phyloP scores from a whole-genome alignment of 1,140 invertebrate genomes.

The Calliopsis andreniformis region DNA sequence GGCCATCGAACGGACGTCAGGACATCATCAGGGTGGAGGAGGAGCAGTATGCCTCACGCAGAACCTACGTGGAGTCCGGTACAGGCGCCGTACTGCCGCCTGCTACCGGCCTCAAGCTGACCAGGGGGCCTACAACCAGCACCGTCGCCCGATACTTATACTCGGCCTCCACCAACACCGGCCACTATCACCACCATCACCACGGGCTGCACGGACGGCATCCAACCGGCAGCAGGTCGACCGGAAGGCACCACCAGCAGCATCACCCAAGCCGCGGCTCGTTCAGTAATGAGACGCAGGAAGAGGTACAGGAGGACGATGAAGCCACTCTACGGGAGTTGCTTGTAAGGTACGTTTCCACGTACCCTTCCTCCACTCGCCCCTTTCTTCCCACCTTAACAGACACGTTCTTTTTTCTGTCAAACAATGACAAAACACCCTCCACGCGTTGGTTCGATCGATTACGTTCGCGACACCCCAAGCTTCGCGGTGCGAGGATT shows the following conservation, averaged over 20 bases:
- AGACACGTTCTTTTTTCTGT: slow-evolving; percentile 27
- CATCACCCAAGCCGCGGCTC: slow-evolving; percentile 75
- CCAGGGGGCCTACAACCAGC: slow-evolving; percentile 75
- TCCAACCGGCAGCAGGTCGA: slow-evolving; percentile 56
- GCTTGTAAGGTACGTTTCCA: slow-evolving; percentile 88
- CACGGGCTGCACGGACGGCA: slow-evolving; percentile 47
- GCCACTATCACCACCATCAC: slow-evolving; percentile 70
- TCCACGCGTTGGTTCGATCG: slow-evolving; percentile 13
- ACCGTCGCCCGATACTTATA: slow-evolving; percentile 75
- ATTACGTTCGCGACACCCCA: background rate
- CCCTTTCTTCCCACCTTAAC: slow-evolving; percentile 22
- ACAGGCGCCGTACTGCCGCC: slow-evolving; percentile 71
- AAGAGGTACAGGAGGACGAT: slow-evolving; percentile 88
- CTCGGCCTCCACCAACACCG: slow-evolving; percentile 74
- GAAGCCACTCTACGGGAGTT: slow-evolving; percentile 92
- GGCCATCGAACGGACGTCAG: slow-evolving; percentile 52
- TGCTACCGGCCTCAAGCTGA: slow-evolving; percentile 77
- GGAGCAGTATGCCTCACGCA: slow-evolving; percentile 75
- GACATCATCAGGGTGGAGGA: slow-evolving; percentile 76
- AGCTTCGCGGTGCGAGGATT: slow-evolving; percentile 8
- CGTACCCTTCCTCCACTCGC: slow-evolving; percentile 54
- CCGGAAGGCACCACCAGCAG: slow-evolving; percentile 68
- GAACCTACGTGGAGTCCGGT: slow-evolving; percentile 73
- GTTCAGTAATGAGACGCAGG: slow-evolving; percentile 83
- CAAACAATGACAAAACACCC: too few species aligned